A percentile compares a stretch with the other conserved stretches of the same genome.
Conservation (phyloP, 2,888 invertebrate species). For the Ornithoptera alexandrae region DNA sequence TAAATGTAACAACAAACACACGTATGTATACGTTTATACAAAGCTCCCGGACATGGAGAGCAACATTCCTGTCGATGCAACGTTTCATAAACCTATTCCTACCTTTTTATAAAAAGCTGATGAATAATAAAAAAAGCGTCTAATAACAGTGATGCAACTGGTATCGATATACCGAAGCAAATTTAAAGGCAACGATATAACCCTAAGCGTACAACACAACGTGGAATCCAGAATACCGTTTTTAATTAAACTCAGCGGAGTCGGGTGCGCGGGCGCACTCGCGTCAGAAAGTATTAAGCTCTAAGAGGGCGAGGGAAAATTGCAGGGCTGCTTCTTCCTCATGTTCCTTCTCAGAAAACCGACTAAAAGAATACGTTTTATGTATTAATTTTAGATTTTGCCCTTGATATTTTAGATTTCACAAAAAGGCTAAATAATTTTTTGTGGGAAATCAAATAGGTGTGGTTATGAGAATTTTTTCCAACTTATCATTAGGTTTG, state of each 20-base stretch:
- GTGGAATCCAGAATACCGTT: constrained; percentile 61
- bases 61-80: not conserved
- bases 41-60: not conserved
- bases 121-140: not conserved
- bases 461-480: no score
- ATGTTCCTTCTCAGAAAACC: constrained; percentile 46
- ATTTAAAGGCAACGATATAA: constrained; percentile 21
- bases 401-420: constrained; percentile 38
- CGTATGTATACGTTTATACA: not conserved
- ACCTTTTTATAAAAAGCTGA: constrained; percentile 4
- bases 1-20: not conserved
- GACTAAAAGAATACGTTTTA: constrained; percentile 42
- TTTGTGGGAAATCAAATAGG: not conserved
- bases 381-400: constrained; percentile 49
- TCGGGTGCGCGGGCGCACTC: constrained; percentile 47
- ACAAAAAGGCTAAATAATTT: not conserved
- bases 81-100: constrained; percentile 6
- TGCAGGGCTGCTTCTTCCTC: constrained; percentile 43
- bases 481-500: no score
- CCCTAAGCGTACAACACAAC: constrained; percentile 36
- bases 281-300: constrained; percentile 63
- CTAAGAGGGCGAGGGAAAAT: constrained; percentile 48
- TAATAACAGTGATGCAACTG: constrained; percentile 15
- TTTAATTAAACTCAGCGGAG: constrained; percentile 61
- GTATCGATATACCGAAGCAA: constrained; percentile 25